phyloP scores from a whole-genome alignment of 2,113 vertebrate genomes.

The Gallinago jamesoni region DNA sequence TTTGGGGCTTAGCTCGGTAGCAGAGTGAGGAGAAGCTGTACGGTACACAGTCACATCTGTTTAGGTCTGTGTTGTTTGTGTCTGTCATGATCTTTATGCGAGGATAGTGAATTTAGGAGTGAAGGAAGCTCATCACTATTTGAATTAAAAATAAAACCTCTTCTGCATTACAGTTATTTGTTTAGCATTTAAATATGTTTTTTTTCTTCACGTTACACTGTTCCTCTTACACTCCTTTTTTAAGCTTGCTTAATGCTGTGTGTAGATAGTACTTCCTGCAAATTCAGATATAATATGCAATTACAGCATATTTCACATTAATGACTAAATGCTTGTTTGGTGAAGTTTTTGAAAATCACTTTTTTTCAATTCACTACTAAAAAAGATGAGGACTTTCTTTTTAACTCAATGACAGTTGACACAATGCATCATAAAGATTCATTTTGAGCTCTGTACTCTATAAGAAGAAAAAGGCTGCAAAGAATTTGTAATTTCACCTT shows the following conservation, averaged over 20 bases:
- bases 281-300: neutral
- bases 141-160: neutral
- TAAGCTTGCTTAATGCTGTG: neutral
- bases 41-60: accelerated
- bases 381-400: neutral
- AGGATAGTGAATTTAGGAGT: neutral
- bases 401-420: neutral
- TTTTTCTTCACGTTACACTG: neutral
- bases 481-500: neutral
- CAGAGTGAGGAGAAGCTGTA: neutral
- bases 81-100: neutral
- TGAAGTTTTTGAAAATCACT: neutral
- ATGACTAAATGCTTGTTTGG: neutral
- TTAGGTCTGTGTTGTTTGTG: neutral
- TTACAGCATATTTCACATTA: neutral
- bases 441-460: neutral
- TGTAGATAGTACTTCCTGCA: neutral
- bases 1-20: neutral
- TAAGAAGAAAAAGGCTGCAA: neutral
- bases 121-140: neutral
- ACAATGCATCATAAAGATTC: neutral
- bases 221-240: accelerated
- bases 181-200: neutral
- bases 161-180: neutral
- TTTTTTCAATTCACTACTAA: neutral